Evolutionary conservation across 2,888 invertebrate species (phyloP).

Genomic region (Belgica antarctica): DNA sequence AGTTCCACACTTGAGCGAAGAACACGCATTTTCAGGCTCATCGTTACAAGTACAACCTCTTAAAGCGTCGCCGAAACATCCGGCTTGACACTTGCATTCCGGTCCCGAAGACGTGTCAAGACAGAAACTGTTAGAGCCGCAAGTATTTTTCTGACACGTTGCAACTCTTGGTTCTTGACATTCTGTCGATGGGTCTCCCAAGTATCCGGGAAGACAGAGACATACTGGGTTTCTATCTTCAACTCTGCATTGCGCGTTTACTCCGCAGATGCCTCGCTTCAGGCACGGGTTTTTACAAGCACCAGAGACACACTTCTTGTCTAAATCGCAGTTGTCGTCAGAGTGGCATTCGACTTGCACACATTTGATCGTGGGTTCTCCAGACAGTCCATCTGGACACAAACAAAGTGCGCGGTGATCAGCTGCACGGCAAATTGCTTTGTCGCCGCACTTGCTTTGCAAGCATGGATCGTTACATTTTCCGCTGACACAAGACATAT

Average conservation of each 20-base stretch:
- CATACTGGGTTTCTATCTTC: constrained; percentile 73
- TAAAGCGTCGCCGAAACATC: constrained; percentile 78
- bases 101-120: constrained; percentile 73
- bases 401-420: constrained; percentile 81
- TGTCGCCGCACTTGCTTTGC: constrained; percentile 68
- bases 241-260: constrained; percentile 81
- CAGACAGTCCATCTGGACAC: constrained; percentile 82
- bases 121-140: constrained; percentile 80
- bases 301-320: constrained; percentile 70
- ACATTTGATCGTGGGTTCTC: constrained; percentile 75
- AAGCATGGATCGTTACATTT: constrained; percentile 72
- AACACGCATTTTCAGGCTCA: constrained; percentile 68
- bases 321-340: constrained; percentile 73
- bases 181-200: constrained; percentile 68
- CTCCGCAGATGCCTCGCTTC: constrained; percentile 72
- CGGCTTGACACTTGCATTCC: constrained; percentile 76
- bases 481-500: constrained; percentile 68
- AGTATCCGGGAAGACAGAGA: constrained; percentile 70
- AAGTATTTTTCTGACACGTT: constrained; percentile 76
- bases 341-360: constrained; percentile 72
- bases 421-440: constrained; percentile 74
- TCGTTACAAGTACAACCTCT: constrained; percentile 75
- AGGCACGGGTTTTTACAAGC: constrained; percentile 82
- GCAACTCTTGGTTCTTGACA: constrained; percentile 68
- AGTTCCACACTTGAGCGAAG: constrained; percentile 73